phyloP scores from a whole-genome alignment of 2,888 invertebrate genomes.

The Tinea semifulvella region DNA sequence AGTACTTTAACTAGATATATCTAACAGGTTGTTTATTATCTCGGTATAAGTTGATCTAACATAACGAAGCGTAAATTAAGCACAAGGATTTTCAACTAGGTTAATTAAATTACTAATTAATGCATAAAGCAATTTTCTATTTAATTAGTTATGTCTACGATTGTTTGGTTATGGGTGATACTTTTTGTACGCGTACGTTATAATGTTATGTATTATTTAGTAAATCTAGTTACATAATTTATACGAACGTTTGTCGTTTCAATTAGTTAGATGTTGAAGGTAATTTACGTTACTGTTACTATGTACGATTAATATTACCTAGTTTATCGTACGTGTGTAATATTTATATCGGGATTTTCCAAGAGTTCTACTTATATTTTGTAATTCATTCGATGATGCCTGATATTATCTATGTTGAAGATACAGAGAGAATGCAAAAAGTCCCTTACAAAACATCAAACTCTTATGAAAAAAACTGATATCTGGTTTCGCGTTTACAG shows the following conservation, averaged over 20 bases:
- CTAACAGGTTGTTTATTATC: slow-evolving; percentile 5
- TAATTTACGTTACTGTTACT: slow-evolving; percentile 7
- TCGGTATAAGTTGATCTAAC: slow-evolving; percentile 2
- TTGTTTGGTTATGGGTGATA: background rate
- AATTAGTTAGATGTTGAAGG: background rate
- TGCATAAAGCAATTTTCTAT: slow-evolving; percentile 7
- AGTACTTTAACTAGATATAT: no score
- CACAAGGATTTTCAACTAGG: slow-evolving; percentile 12
- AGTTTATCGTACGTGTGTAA: slow-evolving; percentile 2
- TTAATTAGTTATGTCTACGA: slow-evolving; percentile 3
- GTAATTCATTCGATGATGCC: no score
- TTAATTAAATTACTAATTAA: slow-evolving; percentile 13
- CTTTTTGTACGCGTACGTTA: background rate
- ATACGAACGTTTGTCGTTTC: background rate
- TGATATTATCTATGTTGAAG: no score
- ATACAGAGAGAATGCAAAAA: background rate
- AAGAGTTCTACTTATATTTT: no score
- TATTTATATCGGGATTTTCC: slow-evolving; percentile 3
- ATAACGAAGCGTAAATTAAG: slow-evolving; percentile 11
- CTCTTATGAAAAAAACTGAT: slow-evolving; percentile 54
- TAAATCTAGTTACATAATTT: slow-evolving; percentile 4
- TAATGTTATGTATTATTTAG: background rate
- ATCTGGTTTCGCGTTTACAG: slow-evolving; percentile 61
- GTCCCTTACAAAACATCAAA: slow-evolving; percentile 52
- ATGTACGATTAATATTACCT: background rate